phyloP scores from a whole-genome alignment of 2,888 invertebrate genomes.

The Acanthacorydalis orientalis region DNA sequence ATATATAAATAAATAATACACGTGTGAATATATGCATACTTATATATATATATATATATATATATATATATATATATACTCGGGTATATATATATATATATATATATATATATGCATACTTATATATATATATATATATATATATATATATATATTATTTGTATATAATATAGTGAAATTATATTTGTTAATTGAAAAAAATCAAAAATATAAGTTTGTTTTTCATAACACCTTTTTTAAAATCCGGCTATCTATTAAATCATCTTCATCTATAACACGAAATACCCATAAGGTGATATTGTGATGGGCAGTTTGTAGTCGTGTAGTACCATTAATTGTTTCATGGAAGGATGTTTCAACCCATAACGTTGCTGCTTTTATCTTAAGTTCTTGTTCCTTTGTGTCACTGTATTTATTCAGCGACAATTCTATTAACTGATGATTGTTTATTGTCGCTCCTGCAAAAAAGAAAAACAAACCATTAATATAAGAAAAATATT shows the following conservation, averaged over 20 bases:
- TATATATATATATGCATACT: no score
- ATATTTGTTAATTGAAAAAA: not conserved
- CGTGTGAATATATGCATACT: no score
- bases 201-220: slow-evolving; percentile 9
- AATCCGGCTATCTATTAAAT: slow-evolving; percentile 31
- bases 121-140: no score
- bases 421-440: slow-evolving; percentile 71
- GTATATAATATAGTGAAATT: not conserved
- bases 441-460: slow-evolving; percentile 73
- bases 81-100: no score
- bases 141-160: no score
- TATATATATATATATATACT: no score
- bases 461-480: slow-evolving; percentile 18
- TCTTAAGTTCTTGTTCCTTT: slow-evolving; percentile 40
- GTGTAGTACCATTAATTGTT: slow-evolving; percentile 14
- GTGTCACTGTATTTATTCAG: slow-evolving; percentile 30
- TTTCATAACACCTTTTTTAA: slow-evolving; percentile 40
- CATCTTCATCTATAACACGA: slow-evolving; percentile 28
- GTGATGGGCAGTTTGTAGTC: slow-evolving; percentile 19
- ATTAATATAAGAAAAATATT: no score
- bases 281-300: slow-evolving; percentile 56
- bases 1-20: no score
- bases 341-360: slow-evolving; percentile 42
- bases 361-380: slow-evolving; percentile 68
- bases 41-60: no score